Percentiles rank a stretch among this genome's conserved stretches.
These are phyloP conservation scores for Thecophora atra DNA, from an alignment of 2,888 invertebrate genomes.

Conservation along the genomic window DNA sequence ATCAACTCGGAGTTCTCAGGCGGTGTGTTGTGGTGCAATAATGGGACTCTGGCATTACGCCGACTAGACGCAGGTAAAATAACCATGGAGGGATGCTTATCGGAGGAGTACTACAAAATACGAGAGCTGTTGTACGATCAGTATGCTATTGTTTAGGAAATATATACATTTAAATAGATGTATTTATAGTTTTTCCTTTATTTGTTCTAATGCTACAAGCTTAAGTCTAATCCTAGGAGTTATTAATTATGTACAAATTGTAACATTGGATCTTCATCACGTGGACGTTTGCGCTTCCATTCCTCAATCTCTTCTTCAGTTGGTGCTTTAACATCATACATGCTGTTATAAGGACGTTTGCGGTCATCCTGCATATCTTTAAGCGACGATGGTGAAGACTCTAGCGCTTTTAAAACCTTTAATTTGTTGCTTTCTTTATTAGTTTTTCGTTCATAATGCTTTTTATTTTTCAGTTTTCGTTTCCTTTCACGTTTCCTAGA, in stretches of 20 bases:
- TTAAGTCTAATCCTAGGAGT: slow-evolving; percentile 9
- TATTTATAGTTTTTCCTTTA: neutral
- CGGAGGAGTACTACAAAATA: slow-evolving; percentile 94
- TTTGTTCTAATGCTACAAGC: neutral
- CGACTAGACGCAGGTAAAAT: slow-evolving; percentile 91
- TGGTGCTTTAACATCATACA: slow-evolving; percentile 83
- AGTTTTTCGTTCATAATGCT: slow-evolving; percentile 54
- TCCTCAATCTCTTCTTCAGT: slow-evolving; percentile 94
- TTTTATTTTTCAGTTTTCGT: slow-evolving; percentile 62
- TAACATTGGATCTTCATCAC: slow-evolving; percentile 94
- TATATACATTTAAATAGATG: slow-evolving; percentile 11
- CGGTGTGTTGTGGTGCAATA: slow-evolving; percentile 94
- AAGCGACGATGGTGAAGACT: slow-evolving; percentile 59
- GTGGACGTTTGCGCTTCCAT: slow-evolving; percentile 83
- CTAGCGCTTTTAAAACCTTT: slow-evolving; percentile 38
- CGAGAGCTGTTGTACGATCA: slow-evolving; percentile 93
- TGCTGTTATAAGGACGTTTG: slow-evolving; percentile 92
- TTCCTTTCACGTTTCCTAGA: slow-evolving; percentile 58
- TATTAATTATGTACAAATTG: slow-evolving; percentile 69
- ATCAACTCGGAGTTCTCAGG: slow-evolving; percentile 88
- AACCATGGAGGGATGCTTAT: slow-evolving; percentile 91
- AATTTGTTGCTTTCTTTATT: slow-evolving; percentile 43
- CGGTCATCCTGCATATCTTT: slow-evolving; percentile 81
- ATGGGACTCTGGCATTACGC: slow-evolving; percentile 87
- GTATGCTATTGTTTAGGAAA: slow-evolving; percentile 86